Conservation (phyloP, 2,797 vertebrate genomes). For the Tympanoctomys barrerae region DNA sequence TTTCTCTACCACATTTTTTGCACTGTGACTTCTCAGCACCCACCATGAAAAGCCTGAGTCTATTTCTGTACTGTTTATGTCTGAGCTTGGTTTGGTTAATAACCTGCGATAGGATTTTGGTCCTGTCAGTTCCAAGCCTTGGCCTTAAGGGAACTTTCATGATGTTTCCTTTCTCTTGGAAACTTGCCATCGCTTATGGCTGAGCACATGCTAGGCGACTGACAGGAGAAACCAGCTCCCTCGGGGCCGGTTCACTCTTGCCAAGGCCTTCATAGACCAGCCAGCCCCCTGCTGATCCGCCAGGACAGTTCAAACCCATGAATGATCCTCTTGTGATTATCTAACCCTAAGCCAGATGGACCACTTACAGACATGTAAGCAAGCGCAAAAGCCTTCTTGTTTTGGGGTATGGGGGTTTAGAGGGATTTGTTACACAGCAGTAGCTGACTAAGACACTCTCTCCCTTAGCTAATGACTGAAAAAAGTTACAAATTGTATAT, state of each 20-base stretch:
- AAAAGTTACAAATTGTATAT: background rate
- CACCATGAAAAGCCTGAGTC: background rate
- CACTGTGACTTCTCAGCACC: background rate
- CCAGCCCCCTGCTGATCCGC: background rate
- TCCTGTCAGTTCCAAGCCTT: background rate
- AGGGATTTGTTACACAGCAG: background rate
- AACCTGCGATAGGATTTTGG: rapidly evolving
- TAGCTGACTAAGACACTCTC: background rate
- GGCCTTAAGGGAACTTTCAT: background rate
- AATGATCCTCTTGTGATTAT: no score
- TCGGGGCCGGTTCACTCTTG: background rate
- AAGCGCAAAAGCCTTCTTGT: background rate
- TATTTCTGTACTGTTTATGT: background rate
- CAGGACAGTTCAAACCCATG: background rate
- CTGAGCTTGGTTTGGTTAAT: background rate
- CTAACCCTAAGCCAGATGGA: background rate
- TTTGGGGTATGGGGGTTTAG: background rate
- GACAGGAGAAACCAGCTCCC: background rate
- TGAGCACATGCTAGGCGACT: background rate
- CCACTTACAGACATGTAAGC: background rate
- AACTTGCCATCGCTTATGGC: no score
- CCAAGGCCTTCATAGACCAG: background rate
- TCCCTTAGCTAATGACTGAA: background rate
- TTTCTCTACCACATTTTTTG: background rate
- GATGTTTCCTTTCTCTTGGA: background rate